Conservation (phyloP, 2,888 invertebrate species). For the Linnaemya tessellans region DNA sequence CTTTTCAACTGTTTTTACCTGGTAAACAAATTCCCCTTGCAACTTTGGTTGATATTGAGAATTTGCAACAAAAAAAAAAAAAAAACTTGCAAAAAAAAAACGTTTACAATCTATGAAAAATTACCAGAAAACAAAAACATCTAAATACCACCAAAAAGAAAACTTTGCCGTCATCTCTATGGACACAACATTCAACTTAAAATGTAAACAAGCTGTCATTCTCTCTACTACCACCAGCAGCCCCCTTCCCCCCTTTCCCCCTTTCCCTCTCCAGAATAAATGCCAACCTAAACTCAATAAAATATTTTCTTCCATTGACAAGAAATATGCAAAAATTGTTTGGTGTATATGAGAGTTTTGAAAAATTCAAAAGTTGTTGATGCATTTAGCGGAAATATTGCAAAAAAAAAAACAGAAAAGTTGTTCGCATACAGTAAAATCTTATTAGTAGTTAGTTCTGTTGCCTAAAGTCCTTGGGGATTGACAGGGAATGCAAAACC, state of each 20-base stretch:
- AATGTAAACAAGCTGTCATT: not conserved
- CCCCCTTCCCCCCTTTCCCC: not conserved
- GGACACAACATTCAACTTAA: conserved; percentile 31
- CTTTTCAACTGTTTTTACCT: conserved; percentile 3
- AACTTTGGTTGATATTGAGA: conserved; percentile 56
- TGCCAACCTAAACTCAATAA: not conserved
- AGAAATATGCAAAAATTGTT: not conserved
- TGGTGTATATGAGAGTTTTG: conserved; percentile 38
- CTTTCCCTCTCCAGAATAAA: not conserved
- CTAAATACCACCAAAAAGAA: not conserved
- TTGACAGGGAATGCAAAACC: conserved; percentile 1
- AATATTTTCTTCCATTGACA: conserved; percentile 25
- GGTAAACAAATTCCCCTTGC: conserved; percentile 13
- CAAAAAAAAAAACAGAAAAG: too few relatives aligned
- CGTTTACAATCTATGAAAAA: conserved; percentile 32
- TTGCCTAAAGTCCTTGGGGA: not conserved
- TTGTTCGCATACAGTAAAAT: not conserved
- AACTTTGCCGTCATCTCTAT: conserved; percentile 36
- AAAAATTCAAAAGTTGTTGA: conserved; percentile 58
- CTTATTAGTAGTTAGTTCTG: conserved; percentile 15
- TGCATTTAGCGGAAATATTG: conserved; percentile 56
- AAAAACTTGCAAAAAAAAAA: not conserved
- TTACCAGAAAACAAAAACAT: conserved; percentile 17
- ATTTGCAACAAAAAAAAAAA: conserved; percentile 13
- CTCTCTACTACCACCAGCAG: too few relatives aligned